Conservation (phyloP, 2,113 vertebrate genomes). For the Strix aluco region DNA sequence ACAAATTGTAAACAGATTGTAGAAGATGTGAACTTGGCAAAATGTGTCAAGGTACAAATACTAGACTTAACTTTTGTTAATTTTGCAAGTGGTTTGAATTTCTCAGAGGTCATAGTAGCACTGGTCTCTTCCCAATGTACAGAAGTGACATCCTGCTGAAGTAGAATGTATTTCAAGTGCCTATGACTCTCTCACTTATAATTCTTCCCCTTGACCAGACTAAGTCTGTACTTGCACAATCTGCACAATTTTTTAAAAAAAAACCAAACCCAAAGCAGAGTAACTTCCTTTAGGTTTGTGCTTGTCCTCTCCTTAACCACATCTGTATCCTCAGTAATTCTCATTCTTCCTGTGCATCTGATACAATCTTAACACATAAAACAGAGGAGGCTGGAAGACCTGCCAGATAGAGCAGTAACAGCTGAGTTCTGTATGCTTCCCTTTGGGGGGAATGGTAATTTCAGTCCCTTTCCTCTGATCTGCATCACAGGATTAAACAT, state of each 20-base stretch:
- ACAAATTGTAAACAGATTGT: background rate
- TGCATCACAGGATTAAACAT: background rate
- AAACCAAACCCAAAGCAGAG: background rate
- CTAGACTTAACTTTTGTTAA: background rate
- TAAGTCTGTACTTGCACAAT: background rate
- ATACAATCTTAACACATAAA: background rate
- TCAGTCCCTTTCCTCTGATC: background rate
- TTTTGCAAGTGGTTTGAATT: background rate
- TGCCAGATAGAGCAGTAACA: background rate
- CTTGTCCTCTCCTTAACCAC: background rate
- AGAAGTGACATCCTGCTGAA: background rate
- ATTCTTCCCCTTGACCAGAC: fast-evolving
- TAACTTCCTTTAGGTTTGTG: background rate
- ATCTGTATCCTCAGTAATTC: background rate
- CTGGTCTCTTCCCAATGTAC: background rate
- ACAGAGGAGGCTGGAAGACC: background rate
- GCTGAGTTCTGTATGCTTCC: background rate
- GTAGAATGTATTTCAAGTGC: background rate
- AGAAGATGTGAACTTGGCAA: background rate
- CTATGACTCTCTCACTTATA: background rate
- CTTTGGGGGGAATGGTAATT: background rate
- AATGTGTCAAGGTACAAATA: background rate
- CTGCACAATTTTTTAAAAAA: background rate
- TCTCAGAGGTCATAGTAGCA: background rate
- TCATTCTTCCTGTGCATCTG: background rate